phyloP scores from a whole-genome alignment of 2,888 invertebrate genomes.

The Protophormia terraenovae region DNA sequence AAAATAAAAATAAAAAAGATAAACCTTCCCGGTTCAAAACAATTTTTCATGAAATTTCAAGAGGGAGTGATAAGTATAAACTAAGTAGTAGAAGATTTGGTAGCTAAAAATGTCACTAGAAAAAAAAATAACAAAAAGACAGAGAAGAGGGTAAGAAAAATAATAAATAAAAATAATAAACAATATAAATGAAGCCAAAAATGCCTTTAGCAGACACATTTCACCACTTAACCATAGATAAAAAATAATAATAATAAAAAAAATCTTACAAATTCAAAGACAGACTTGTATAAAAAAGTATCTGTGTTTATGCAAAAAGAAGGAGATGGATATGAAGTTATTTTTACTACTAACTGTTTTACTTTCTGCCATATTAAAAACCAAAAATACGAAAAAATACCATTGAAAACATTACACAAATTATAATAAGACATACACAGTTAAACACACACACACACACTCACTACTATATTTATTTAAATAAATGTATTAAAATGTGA shows the following conservation, averaged over 20 bases:
- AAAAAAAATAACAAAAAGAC: not conserved
- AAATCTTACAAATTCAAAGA: not conserved
- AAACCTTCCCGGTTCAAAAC: not conserved
- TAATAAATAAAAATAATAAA: conserved; percentile 58
- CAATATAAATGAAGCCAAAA: conserved; percentile 59
- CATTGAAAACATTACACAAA: conserved; percentile 50
- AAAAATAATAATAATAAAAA: not conserved
- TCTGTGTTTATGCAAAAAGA: not conserved
- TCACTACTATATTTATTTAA: not conserved
- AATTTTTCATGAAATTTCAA: conserved; percentile 9
- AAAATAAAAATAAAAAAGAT: conserved; percentile 12
- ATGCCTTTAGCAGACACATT: conserved; percentile 58
- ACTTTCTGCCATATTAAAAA: conserved; percentile 5
- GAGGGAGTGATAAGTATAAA: conserved; percentile 27
- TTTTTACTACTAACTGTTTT: not conserved
- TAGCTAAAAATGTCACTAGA: conserved; percentile 48
- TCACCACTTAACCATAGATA: conserved; percentile 42
- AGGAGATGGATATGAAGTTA: not conserved
- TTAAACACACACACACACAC: not conserved
- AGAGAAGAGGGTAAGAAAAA: conserved; percentile 4
- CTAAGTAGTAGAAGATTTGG: conserved; percentile 20
- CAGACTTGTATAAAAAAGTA: not conserved
- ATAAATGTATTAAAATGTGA: conserved; percentile 1
- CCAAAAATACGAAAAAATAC: conserved; percentile 17
- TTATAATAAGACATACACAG: conserved; percentile 36